Evolutionary conservation across 2,888 invertebrate species (phyloP).

Genomic region (Chymomyza amoena): DNA sequence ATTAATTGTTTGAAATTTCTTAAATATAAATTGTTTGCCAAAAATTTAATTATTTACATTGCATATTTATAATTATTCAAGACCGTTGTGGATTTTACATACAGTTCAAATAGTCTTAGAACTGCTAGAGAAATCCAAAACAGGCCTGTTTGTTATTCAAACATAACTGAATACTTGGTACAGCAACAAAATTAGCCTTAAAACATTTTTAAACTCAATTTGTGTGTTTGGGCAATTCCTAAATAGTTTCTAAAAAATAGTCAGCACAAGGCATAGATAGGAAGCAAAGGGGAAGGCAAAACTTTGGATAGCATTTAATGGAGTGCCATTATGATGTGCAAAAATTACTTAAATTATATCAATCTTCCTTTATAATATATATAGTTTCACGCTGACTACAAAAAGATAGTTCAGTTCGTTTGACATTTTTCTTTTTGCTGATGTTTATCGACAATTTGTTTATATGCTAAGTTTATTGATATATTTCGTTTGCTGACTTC

Average conservation of each 20-base stretch:
- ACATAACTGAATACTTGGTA: neutral
- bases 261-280: neutral
- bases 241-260: neutral
- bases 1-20: neutral
- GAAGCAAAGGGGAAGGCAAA: neutral
- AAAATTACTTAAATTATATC: neutral
- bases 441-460: slow-evolving; percentile 37
- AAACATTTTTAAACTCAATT: slow-evolving; percentile 11
- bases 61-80: neutral
- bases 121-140: too few species aligned
- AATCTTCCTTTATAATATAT: neutral
- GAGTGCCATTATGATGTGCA: neutral
- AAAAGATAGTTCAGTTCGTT: slow-evolving; percentile 58
- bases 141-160: neutral
- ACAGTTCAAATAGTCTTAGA: too few species aligned
- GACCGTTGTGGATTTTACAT: too few species aligned
- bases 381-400: too few species aligned
- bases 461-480: slow-evolving; percentile 35
- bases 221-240: neutral
- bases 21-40: neutral
- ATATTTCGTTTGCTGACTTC: slow-evolving; percentile 28
- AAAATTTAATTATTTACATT: slow-evolving; percentile 19
- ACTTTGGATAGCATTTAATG: neutral
- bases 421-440: slow-evolving; percentile 29
- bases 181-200: slow-evolving; percentile 20